Percentiles rank a stretch among this genome's conserved stretches.
Conservation (phyloP, 2,888 invertebrate genomes). For the Sceliomorpha sp. region DNA sequence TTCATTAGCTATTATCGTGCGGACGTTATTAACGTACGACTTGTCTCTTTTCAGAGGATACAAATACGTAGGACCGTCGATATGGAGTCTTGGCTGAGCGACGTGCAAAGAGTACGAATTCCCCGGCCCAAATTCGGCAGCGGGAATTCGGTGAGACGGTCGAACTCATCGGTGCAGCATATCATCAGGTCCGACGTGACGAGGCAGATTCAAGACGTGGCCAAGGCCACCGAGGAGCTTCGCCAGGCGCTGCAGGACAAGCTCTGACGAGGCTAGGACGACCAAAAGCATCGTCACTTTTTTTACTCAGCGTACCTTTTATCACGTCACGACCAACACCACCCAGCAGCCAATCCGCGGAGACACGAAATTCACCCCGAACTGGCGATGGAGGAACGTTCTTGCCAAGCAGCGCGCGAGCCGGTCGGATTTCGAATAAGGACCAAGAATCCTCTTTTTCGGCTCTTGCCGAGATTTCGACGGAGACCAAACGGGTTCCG, state of each 20-base stretch:
- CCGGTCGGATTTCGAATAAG: no score
- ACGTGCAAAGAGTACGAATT: conserved; percentile 91
- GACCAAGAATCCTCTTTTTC: no score
- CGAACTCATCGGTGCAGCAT: conserved; percentile 82
- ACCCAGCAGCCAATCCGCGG: neutral
- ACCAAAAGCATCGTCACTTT: conserved; percentile 13
- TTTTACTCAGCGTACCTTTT: conserved; percentile 43
- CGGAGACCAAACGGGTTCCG: no score
- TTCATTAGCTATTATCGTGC: no score
- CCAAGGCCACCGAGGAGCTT: conserved; percentile 88
- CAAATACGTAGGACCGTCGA: no score
- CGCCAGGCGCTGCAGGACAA: conserved; percentile 88
- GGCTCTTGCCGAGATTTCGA: no score
- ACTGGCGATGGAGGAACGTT: neutral
- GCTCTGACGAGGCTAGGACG: conserved; percentile 83
- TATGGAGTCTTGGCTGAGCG: conserved; percentile 93
- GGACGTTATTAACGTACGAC: no score
- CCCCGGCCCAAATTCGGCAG: conserved; percentile 91
- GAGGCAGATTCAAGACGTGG: conserved; percentile 81
- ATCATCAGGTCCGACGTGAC: conserved; percentile 82
- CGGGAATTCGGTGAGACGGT: conserved; percentile 80
- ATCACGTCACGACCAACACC: conserved; percentile 15
- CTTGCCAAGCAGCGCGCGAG: neutral
- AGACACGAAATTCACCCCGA: neutral
- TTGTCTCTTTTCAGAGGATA: no score